These are phyloP conservation scores for Gallinago media DNA, from an alignment of 2,113 vertebrate species.

Conservation along the genomic window DNA sequence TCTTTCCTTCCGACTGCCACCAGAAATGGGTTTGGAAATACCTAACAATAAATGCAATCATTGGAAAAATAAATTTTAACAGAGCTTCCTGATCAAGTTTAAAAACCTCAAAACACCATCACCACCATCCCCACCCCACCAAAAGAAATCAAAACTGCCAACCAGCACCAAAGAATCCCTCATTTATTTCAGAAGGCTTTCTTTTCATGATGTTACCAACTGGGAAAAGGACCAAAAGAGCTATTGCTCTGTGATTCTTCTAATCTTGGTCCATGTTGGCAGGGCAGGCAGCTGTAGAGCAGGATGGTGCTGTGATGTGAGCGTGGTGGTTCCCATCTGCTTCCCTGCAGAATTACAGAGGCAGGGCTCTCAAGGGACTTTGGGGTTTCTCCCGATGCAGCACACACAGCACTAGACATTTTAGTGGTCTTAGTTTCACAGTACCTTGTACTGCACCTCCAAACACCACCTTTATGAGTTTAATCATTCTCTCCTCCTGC, in stretches of 20 bases:
- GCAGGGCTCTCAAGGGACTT: neutral
- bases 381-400: neutral
- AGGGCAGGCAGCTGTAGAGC: neutral
- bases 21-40: neutral
- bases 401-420: rapidly evolving
- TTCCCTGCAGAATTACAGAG: neutral
- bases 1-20: neutral
- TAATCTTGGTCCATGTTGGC: neutral
- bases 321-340: rapidly evolving
- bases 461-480: neutral
- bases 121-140: neutral
- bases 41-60: neutral
- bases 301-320: no score
- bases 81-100: neutral
- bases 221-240: neutral
- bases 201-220: neutral
- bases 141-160: neutral
- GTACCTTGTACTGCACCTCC: rapidly evolving
- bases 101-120: neutral
- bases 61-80: neutral
- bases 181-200: neutral
- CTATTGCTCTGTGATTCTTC: rapidly evolving
- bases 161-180: neutral
- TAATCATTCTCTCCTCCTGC: neutral
- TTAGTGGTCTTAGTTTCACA: rapidly evolving